Percentiles rank a stretch among this genome's conserved stretches.
Evolutionary conservation across 2,797 vertebrate species (phyloP).

Genomic region (Sarcophilus harrisii): DNA sequence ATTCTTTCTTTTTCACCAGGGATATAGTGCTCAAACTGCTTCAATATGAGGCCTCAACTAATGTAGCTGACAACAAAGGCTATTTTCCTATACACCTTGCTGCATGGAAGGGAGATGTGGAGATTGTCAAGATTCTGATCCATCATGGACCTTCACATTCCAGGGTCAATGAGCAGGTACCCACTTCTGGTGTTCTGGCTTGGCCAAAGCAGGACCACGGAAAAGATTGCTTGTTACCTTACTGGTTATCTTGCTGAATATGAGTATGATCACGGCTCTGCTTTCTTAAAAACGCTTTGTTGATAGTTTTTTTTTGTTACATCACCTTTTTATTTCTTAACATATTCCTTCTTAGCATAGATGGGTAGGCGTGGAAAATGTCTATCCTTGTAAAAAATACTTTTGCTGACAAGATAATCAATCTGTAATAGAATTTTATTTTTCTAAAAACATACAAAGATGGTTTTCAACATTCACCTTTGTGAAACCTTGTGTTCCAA

Average conservation of each 20-base stretch:
- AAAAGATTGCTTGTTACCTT: slow-evolving; percentile 6
- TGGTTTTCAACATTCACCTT: too few species aligned
- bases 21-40: slow-evolving; percentile 97
- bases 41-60: slow-evolving; percentile 95
- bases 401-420: neutral
- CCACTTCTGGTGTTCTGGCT: slow-evolving; percentile 30
- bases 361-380: neutral
- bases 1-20: slow-evolving; percentile 83
- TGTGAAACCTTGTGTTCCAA: too few species aligned
- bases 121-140: slow-evolving; percentile 97
- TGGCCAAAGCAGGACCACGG: slow-evolving; percentile 28
- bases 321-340: neutral
- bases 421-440: too few species aligned
- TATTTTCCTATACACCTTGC: slow-evolving; percentile 98
- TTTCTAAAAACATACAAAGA: too few species aligned
- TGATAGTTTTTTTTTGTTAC: neutral
- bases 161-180: slow-evolving; percentile 97
- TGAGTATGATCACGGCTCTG: neutral
- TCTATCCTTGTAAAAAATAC: neutral
- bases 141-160: slow-evolving; percentile 95
- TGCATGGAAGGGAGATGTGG: slow-evolving; percentile 96
- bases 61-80: slow-evolving; percentile 95
- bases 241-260: neutral
- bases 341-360: neutral
- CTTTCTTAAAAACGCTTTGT: neutral